Evolutionary conservation across 2,888 invertebrate genomes (phyloP).

Genomic region (Esperia sulphurella): DNA sequence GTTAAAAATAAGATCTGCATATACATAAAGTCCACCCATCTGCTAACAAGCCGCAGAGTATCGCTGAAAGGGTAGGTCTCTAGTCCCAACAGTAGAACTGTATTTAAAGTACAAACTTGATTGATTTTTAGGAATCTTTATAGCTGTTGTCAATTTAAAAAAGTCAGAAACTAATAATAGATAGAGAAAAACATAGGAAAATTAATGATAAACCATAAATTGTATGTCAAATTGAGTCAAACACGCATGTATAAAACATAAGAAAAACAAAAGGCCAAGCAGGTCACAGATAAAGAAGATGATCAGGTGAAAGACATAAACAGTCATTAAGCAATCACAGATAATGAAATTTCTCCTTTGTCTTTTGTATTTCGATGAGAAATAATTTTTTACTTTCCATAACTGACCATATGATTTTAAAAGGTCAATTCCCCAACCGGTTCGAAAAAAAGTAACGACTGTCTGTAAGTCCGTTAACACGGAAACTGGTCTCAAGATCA

Average conservation of each 20-base stretch:
- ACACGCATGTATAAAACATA: background rate
- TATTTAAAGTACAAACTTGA: too few species aligned
- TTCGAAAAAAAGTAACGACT: slow-evolving; percentile 18
- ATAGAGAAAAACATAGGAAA: too few species aligned
- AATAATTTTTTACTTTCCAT: slow-evolving; percentile 11
- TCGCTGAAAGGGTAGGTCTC: too few species aligned
- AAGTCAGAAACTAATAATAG: too few species aligned
- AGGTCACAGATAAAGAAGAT: background rate
- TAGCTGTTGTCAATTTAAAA: too few species aligned
- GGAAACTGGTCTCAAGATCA: slow-evolving; percentile 15
- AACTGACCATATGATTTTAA: slow-evolving; percentile 25
- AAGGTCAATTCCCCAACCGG: slow-evolving; percentile 31
- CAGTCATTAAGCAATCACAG: background rate
- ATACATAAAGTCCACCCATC: too few species aligned
- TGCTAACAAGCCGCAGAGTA: too few species aligned
- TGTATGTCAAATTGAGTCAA: too few species aligned
- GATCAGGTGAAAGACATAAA: background rate
- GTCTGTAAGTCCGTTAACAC: slow-evolving; percentile 28
- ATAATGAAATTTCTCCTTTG: background rate
- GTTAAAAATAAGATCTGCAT: too few species aligned
- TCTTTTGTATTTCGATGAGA: background rate
- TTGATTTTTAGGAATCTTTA: too few species aligned
- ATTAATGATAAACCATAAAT: too few species aligned
- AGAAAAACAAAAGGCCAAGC: background rate
- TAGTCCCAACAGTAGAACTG: too few species aligned